Evolutionary conservation across 2,888 invertebrate genomes (phyloP).

Genomic region (Drymonia ruficornis): DNA sequence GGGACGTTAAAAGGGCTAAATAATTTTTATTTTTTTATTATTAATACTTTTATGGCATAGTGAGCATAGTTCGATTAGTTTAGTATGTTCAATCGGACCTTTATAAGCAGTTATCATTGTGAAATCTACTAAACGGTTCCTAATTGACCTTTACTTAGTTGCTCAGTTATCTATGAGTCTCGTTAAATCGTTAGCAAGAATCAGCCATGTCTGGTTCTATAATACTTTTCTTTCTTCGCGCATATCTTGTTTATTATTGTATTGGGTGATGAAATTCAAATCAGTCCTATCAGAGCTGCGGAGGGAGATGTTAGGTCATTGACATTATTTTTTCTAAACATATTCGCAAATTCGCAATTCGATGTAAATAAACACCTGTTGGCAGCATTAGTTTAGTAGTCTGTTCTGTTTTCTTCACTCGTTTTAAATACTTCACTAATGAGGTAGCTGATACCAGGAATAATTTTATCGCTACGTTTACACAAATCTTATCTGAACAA

Average conservation of each 20-base stretch:
- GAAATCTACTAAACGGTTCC: background rate
- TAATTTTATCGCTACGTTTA: conserved; percentile 5
- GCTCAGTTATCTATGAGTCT: no score
- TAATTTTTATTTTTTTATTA: no score
- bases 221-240: background rate
- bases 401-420: background rate
- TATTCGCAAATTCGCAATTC: background rate
- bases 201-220: background rate
- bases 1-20: no score
- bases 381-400: background rate
- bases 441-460: background rate
- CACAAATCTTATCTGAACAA: conserved; percentile 1
- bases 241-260: background rate
- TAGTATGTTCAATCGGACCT: no score
- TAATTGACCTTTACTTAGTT: background rate
- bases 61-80: no score
- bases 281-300: background rate
- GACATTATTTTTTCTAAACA: conserved; percentile 2
- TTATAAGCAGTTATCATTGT: no score
- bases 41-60: no score
- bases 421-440: background rate
- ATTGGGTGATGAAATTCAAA: background rate
- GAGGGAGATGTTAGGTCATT: background rate
- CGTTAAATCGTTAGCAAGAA: background rate
- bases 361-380: background rate